A percentile compares a stretch with the other conserved stretches of the same genome.
Conservation (phyloP, 2,888 invertebrate species). For the Creontiades dilutus region DNA sequence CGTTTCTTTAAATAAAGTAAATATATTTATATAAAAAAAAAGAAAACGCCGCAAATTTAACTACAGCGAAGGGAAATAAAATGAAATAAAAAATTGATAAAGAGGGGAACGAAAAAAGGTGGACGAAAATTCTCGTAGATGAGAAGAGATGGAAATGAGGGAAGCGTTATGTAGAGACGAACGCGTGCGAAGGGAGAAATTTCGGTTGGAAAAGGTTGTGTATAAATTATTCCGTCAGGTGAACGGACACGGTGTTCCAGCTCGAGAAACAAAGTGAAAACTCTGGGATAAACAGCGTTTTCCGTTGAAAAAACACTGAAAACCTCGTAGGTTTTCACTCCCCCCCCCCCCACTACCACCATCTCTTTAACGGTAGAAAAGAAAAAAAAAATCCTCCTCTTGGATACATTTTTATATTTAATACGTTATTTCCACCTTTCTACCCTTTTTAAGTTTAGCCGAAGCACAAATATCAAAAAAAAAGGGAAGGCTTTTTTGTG, state of each 20-base stretch:
- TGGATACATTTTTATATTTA: slow-evolving; percentile 40
- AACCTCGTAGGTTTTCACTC: not conserved
- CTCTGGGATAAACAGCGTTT: slow-evolving; percentile 24
- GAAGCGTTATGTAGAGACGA: not conserved
- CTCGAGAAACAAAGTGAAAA: slow-evolving; percentile 37
- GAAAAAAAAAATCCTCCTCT: not conserved
- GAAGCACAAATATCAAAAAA: slow-evolving; percentile 16
- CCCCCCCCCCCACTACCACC: too few species aligned
- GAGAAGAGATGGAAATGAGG: not conserved
- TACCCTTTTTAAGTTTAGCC: slow-evolving; percentile 20
- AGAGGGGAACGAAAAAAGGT: too few species aligned
- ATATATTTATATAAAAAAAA: not conserved
- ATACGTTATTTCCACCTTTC: slow-evolving; percentile 45
- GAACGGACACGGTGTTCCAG: slow-evolving; percentile 42
- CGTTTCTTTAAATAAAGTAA: not conserved
- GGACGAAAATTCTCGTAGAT: not conserved
- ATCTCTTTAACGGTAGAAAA: too few species aligned
- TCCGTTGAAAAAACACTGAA: not conserved
- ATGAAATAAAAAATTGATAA: too few species aligned
- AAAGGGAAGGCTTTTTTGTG: too few species aligned
- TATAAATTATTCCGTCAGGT: slow-evolving; percentile 47
- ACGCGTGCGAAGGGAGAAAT: not conserved
- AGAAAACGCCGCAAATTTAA: not conserved
- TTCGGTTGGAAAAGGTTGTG: not conserved
- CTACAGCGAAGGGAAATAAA: not conserved